These are phyloP conservation scores for Xestia ashworthii DNA, from an alignment of 2,888 invertebrate species.

Conservation along the genomic window DNA sequence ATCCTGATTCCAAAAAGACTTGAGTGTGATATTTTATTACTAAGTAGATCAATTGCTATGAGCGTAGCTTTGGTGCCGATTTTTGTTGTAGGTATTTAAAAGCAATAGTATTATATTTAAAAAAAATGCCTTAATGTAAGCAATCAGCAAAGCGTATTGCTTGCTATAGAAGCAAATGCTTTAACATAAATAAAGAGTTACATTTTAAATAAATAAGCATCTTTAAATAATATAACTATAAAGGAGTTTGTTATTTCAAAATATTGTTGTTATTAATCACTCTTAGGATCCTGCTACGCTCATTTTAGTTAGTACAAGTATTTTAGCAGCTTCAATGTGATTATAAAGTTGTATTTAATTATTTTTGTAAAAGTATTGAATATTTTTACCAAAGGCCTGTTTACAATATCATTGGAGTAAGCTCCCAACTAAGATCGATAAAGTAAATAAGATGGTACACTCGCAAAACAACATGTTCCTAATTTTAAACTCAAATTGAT, in stretches of 20 bases:
- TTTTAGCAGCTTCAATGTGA: constrained; percentile 39
- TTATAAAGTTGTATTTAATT: constrained; percentile 18
- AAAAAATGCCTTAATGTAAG: background rate
- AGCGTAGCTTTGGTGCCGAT: constrained; percentile 26
- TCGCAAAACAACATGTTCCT: background rate
- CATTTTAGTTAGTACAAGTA: constrained; percentile 18
- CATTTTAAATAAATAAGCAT: background rate
- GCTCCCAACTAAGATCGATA: background rate
- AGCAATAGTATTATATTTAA: background rate
- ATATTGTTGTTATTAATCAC: background rate
- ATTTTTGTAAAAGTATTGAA: constrained; percentile 16
- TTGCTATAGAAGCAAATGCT: background rate
- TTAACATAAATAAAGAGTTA: background rate
- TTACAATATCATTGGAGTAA: background rate
- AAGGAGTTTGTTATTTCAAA: background rate
- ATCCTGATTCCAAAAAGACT: constrained; percentile 66
- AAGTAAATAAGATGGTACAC: background rate
- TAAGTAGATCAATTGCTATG: constrained; percentile 39
- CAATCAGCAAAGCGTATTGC: constrained; percentile 4
- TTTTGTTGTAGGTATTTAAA: constrained; percentile 5
- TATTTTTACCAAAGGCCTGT: constrained; percentile 17
- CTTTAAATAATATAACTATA: background rate
- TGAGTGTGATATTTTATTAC: constrained; percentile 40
- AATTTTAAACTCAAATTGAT: constrained; percentile 7
- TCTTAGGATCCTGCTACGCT: constrained; percentile 21